Evolutionary conservation across 2,797 vertebrate species (phyloP).

Genomic region (Astyanax mexicanus): DNA sequence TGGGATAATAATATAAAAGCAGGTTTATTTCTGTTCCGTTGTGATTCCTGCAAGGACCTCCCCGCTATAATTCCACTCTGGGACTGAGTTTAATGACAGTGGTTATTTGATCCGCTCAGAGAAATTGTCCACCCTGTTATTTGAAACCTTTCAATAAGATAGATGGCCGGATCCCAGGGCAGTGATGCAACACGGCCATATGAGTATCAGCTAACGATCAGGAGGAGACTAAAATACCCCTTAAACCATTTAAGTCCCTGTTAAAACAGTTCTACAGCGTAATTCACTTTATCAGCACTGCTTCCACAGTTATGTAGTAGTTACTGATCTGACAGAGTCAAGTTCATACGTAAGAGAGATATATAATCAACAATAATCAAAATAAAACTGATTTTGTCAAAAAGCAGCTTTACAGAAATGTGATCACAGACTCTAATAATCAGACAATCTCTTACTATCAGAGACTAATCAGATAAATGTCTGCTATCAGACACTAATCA

Average conservation of each 20-base stretch:
- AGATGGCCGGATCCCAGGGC: neutral
- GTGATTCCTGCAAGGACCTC: neutral
- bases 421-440: too few species aligned
- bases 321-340: too few species aligned
- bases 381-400: too few species aligned
- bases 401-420: too few species aligned
- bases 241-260: neutral
- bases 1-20: neutral
- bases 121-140: conserved; percentile 15
- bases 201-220: neutral
- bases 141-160: neutral
- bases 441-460: too few species aligned
- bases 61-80: neutral
- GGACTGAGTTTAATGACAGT: neutral
- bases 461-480: too few species aligned
- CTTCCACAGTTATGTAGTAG: too few species aligned
- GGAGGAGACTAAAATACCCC: neutral
- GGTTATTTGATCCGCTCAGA: conserved; percentile 25
- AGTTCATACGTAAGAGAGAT: too few species aligned
- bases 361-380: too few species aligned
- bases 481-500: too few species aligned
- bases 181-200: neutral
- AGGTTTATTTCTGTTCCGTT: neutral
- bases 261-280: too few species aligned
- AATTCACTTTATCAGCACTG: too few species aligned